Base-by-base conservation (phyloP, 1,140 invertebrate genomes). In the Caenorhabditis briggsae region DNA sequence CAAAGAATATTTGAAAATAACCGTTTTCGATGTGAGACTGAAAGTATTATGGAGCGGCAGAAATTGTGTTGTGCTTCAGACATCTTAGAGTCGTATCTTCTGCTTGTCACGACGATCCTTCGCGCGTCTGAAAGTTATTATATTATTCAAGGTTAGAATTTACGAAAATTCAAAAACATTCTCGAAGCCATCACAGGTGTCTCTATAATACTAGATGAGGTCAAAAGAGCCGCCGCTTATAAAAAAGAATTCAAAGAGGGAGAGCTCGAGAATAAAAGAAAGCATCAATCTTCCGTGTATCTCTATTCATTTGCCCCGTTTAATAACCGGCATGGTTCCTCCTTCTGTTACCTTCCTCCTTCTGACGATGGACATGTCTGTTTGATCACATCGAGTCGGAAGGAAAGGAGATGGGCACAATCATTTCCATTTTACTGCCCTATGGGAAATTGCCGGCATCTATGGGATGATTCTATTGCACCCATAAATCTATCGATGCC, bases 51-150 rank as follows among this genome's bases (percentile, higher is more conserved):
- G 33, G 58, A 59, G 23, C n/a, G 8, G 14, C 8, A n/a, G 58
- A 20, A 41, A 25, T 5, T 64, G 23, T 12, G 23, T 18, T 59
- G 8, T 33, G 0, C 50, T 53, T 53, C 50, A 11, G 50, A 53
- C 11, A 53, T 64, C 33, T 53, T 78, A 78, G 43, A 78, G 70
- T 12, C 70, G 70, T 23, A 78, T 78, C 20, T 78, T 78, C 70
- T 78, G 70, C 46, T 78, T 78, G 46, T 78, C 70, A 78, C 70
- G 70, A 50, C 70, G 70, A 78, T 78, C 70, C 46, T 78, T 78
- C 14, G 70, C 70, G 23, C 70, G 70, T 12, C 70, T 78, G 70
- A 48, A 78, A 78, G 11, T 50, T 23, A 2, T 3, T 5, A 11
- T 5, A n/a, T n/a, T 20, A 59, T 5, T 59, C 20, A 2, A n/a